Base-by-base conservation (phyloP, 2,113 vertebrate genomes). In the Aspiorhynchus laticeps region DNA sequence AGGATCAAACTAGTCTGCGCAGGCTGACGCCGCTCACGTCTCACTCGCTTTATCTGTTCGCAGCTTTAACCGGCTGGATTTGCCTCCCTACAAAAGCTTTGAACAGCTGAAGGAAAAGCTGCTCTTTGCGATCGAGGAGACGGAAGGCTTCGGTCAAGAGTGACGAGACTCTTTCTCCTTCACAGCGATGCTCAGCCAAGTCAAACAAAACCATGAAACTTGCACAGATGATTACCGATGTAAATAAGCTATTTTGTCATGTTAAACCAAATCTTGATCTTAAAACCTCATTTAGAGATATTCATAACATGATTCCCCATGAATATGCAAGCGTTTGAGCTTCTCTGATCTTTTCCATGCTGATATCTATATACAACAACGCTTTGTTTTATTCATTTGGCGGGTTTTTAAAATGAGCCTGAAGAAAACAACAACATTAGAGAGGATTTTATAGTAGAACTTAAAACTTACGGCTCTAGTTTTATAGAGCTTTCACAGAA, bases 81-180 rank as follows among this genome's bases (percentile, higher is more conserved):
- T 99, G 82, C 98, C 98, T 80, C 98, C 98, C 1, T 99, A 99
- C 88, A 99, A 99, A 93, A 99, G 97, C 93, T 99, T 98, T 3
- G 98, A 99, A 92, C 98, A 99, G 93, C 74, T 99, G 90, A 99
- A 99, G 92, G 98, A 99, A 93, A 99, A 99, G 90, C 94, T 99
- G 90, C 94, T 99, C 92, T 98, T 99, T 67, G 98, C 98, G 90
- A 99, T 99, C 87, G 98, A 99, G 93, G 98, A 99, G 94, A 99
- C 98, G 0, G 98, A 99, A 95, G 98, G 98, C 88, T 99, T 99
- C 91, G 98, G 98, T 46, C 98, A 99, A 93, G 98, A 99, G 76
- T 99, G 83, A 84, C 0, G 24, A 91, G 1, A 14, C 65, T 17
- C 5, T 33, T 11, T 0, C 69, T 38, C 63, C 69, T 59, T 46